Conservation (phyloP, 2,113 vertebrate species). For the Oxyura jamaicensis region DNA sequence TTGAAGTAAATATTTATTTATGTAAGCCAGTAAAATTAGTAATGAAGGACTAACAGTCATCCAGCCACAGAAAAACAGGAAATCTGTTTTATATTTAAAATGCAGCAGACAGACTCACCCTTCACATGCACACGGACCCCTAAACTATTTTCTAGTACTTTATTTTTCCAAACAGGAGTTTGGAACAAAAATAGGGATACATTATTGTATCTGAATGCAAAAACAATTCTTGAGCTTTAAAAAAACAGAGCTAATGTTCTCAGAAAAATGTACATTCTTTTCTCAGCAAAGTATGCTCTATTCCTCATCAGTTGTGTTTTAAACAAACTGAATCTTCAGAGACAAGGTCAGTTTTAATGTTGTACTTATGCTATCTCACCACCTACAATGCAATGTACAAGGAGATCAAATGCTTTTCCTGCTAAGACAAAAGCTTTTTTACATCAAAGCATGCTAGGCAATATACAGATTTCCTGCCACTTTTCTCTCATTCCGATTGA, state of each 20-base stretch:
- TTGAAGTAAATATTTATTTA: neutral
- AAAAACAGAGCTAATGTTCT: neutral
- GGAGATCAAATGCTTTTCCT: neutral
- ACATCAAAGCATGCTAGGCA: neutral
- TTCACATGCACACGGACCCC: fast-evolving
- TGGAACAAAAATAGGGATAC: neutral
- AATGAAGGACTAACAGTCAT: neutral
- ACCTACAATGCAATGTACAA: neutral
- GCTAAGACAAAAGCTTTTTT: neutral
- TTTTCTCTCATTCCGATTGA: neutral
- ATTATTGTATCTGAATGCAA: neutral
- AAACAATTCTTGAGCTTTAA: neutral
- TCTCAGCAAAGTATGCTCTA: neutral
- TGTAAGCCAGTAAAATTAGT: neutral
- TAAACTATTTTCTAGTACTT: neutral
- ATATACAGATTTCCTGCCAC: neutral
- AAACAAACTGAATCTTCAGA: neutral
- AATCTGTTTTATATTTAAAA: neutral
- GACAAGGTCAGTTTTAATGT: neutral
- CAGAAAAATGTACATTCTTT: neutral
- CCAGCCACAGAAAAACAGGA: neutral
- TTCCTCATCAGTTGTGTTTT: neutral
- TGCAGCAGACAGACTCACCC: neutral
- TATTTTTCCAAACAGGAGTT: neutral
- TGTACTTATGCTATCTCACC: neutral